These are phyloP conservation scores for Tangara arthus DNA, from an alignment of 2,797 vertebrate species.

Conservation along the genomic window DNA sequence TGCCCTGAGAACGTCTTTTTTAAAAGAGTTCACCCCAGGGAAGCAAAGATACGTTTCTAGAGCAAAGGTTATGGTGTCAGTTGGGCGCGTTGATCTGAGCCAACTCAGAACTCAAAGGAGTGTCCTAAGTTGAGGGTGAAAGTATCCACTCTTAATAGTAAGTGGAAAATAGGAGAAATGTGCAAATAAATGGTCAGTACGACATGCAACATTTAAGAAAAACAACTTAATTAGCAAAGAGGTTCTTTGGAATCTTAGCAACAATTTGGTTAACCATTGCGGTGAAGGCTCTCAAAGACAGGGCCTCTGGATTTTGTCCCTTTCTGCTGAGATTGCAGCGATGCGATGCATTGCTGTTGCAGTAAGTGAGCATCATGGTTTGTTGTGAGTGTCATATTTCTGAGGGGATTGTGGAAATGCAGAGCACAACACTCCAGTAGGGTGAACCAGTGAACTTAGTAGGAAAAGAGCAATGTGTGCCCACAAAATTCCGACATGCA, in stretches of 20 bases:
- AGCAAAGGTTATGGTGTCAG: accelerated
- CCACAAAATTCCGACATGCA: background rate
- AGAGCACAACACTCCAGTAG: background rate
- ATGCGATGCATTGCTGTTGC: background rate
- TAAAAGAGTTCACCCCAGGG: accelerated
- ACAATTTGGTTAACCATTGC: background rate
- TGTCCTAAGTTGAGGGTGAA: background rate
- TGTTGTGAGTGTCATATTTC: background rate
- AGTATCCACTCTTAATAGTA: background rate
- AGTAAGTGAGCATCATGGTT: background rate
- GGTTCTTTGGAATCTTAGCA: background rate
- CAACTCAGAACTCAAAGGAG: accelerated
- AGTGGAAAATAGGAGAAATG: background rate
- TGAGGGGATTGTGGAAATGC: background rate
- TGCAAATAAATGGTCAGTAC: accelerated
- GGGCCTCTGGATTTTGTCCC: background rate
- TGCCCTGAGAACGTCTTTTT: accelerated
- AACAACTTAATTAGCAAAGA: accelerated
- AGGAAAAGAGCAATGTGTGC: background rate
- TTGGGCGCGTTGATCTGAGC: accelerated
- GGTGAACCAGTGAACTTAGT: background rate
- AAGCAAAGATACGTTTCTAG: accelerated
- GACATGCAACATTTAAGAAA: background rate
- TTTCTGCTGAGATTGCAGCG: accelerated
- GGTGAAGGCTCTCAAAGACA: background rate